Evolutionary conservation across 2,888 invertebrate species (phyloP), one percentile per base, ranked within the genome.

Genomic region (Tiliacea citrago): DNA sequence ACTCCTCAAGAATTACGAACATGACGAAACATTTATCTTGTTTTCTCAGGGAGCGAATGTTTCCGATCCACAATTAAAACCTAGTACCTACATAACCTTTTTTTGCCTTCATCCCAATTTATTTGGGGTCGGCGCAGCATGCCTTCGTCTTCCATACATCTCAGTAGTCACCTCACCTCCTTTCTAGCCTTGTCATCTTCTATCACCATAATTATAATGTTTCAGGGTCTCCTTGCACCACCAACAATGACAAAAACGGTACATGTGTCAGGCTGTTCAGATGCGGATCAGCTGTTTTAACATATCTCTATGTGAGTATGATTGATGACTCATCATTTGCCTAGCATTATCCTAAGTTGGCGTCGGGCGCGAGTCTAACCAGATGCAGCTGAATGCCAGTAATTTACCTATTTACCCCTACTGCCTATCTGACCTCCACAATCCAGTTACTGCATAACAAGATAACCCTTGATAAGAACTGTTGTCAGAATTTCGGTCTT

Each of bases 251-350:
- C 24, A 16, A 29, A 16, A 75, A 60, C 9, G 75, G 75, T 9
- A 75, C 78, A 7, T 75, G 75, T 45, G 77, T 47, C 5, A 58
- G 78, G 13, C 51, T 75, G 7, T 77, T 29, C 45, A 45, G 69
- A 12, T 75, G 75, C 21, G 68, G 49, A 29, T 75, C 75, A 9
- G 78, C 75, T 45, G 58, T 68, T 35, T 21, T 75, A 10, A 75
- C 58, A 5, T 77, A 75, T n/a, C 75, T 75, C 7, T 75, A 75
- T 47, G 75, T 75, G 18, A 75, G 78, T 75, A 45, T 39, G 39
- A 39, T 1, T 29, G 29, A 29, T 29, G 8, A 55, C 4, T 45
- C 8, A 21, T 42, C 18, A 24, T 21, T 24, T 39, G 24, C 2
- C 45, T 45, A 49, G 39, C 9, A 12, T 58, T 39, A 24, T 16